Evolutionary conservation across 2,113 vertebrate genomes (phyloP), one percentile per base, ranked within the genome.

Genomic region (Menura novaehollandiae): DNA sequence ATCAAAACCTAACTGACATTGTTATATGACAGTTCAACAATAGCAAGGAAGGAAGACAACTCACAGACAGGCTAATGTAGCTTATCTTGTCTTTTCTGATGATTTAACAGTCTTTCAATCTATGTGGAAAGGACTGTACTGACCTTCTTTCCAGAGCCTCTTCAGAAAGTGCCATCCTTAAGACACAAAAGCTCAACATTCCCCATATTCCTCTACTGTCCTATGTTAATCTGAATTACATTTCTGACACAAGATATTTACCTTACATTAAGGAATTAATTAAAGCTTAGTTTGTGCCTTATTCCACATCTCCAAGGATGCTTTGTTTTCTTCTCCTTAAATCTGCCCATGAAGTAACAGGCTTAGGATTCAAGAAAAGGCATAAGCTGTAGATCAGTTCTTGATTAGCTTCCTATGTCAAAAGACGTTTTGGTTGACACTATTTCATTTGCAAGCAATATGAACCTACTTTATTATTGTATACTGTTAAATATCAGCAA

Each of bases 11-110:
- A 87, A 88, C 82, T 47, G 33, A 91, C 63, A 62, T 19, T 60
- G 53, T 68, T 91, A 35, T 47, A 47, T 43, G 17, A 49, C 91
- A 91, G 76, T 92, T 97, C 93, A 93, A 80, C 77, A 97, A 75
- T 0, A 88, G 67, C 75, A 85, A 68, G 76, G 51, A 78, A 89
- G 22, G 66, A 96, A 93, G 78, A 83, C 68, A 95, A 96, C 95
- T 58, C 52, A 93, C 52, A 88, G 10, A 58, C 71, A 91, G 60
- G 52, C 35, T 88, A 27, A 94, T 28, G 21, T 53, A 17, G n/a
- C 79, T 97, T 95, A 79, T 85, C 79, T 89, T 71, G 41, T 60
- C 58, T 91, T 95, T 92, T 43, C 72, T 63, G 39, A 66, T 11
- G 20, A 78, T 67, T 91, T 60, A 95, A 90, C 51, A 62, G 75